Conservation (phyloP, 2,888 invertebrate species). For the Bedellia somnulentella region DNA sequence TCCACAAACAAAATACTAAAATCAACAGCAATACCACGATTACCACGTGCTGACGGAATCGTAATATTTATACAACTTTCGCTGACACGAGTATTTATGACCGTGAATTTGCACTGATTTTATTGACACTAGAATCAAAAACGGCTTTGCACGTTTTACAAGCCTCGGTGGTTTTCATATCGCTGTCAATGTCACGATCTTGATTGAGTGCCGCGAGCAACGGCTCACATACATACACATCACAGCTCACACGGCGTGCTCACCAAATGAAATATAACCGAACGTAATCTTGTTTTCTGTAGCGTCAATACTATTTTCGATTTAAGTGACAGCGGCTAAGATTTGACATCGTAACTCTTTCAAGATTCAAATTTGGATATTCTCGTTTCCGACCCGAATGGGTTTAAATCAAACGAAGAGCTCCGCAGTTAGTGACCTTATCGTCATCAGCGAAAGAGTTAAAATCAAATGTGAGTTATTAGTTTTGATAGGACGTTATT, state of each 20-base stretch:
- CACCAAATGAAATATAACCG: conserved; percentile 22
- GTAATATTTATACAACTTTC: conserved; percentile 30
- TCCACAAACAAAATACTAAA: conserved; percentile 41
- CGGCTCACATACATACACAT: no score
- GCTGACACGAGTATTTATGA: conserved; percentile 43
- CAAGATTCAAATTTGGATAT: conserved; percentile 43
- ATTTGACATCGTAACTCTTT: conserved; percentile 48
- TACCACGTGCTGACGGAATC: not conserved
- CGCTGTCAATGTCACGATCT: conserved; percentile 30
- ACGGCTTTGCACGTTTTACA: conserved; percentile 15
- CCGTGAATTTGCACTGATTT: conserved; percentile 21
- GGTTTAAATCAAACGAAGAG: no score
- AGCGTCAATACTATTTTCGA: conserved; percentile 32
- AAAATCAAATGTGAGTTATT: no score
- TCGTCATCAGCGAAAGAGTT: no score
- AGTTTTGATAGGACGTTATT: conserved; percentile 24
- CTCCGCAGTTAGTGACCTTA: no score
- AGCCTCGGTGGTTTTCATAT: conserved; percentile 18
- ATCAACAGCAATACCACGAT: conserved; percentile 39
- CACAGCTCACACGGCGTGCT: no score
- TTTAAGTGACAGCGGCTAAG: conserved; percentile 31
- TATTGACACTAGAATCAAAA: conserved; percentile 27
- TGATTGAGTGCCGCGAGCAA: conserved; percentile 27
- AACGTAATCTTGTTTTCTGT: conserved; percentile 14
- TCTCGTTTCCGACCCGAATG: conserved; percentile 15